A percentile compares a stretch with the other conserved stretches of the same genome.
These are phyloP conservation scores for Macroramphosus scolopax DNA, from an alignment of 2,797 vertebrate genomes.

Conservation along the genomic window DNA sequence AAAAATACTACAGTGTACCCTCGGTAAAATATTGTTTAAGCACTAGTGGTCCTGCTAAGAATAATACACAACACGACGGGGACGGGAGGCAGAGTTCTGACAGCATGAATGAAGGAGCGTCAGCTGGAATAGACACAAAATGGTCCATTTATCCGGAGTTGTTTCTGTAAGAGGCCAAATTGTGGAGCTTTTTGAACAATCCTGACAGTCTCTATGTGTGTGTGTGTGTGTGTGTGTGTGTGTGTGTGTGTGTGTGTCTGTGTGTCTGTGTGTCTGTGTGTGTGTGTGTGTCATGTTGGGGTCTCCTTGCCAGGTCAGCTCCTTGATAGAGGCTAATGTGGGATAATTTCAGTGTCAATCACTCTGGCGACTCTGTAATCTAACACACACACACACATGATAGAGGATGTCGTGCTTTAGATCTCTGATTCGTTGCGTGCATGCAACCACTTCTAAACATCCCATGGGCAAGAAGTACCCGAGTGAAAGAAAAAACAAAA, in stretches of 20 bases:
- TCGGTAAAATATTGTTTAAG: conserved; percentile 21
- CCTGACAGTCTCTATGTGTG: conserved; percentile 34
- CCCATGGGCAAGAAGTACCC: conserved; percentile 33
- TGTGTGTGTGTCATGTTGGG: too few species aligned
- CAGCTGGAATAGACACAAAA: neutral
- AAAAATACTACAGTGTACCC: conserved; percentile 18
- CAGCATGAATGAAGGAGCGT: conserved; percentile 4
- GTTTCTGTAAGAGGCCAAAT: conserved; percentile 53
- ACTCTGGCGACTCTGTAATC: too few species aligned
- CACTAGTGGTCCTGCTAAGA: conserved; percentile 21
- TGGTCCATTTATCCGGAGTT: conserved; percentile 23
- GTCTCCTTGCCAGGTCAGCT: too few species aligned
- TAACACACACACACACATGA: conserved; percentile 10
- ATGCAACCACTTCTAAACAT: conserved; percentile 22
- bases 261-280: too few species aligned
- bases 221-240: neutral
- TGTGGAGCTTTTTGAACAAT: conserved; percentile 48
- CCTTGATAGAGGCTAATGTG: conserved; percentile 28
- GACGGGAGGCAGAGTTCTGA: conserved; percentile 7
- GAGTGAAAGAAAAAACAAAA: conserved; percentile 48
- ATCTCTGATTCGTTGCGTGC: conserved; percentile 18
- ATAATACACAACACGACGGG: conserved; percentile 6
- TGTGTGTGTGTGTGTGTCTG: too few species aligned
- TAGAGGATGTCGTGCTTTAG: conserved; percentile 18
- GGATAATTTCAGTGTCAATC: conserved; percentile 32